A percentile compares a stretch with the other conserved stretches of the same genome.
These are phyloP conservation scores for Plestiodon gilberti DNA, from an alignment of 2,113 vertebrate species.

Conservation along the genomic window DNA sequence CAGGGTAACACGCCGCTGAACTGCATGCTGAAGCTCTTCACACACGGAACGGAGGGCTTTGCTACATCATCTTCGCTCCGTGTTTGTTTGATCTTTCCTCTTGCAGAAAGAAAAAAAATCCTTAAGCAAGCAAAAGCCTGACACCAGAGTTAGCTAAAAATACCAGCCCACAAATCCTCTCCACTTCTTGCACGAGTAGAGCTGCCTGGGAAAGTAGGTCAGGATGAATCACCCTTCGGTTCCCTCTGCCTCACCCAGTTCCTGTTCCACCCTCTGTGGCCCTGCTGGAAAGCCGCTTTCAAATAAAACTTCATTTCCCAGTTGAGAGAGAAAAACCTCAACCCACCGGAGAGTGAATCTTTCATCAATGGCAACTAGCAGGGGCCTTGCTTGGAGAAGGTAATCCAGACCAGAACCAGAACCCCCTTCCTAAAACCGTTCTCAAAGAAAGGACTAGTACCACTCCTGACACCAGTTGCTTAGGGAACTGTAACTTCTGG, in stretches of 20 bases:
- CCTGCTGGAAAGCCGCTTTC: not conserved
- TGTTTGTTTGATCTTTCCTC: not conserved
- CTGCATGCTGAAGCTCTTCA: not conserved
- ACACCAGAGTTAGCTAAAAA: not conserved
- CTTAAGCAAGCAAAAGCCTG: not conserved
- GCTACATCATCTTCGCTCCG: not conserved
- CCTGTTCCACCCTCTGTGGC: not conserved
- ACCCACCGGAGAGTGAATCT: too few species aligned
- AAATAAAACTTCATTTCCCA: not conserved
- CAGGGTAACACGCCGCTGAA: not conserved
- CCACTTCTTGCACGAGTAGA: not conserved
- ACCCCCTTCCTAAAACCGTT: too few species aligned
- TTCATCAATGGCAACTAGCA: too few species aligned
- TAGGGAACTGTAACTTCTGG: too few species aligned
- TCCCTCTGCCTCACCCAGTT: not conserved
- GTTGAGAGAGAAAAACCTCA: too few species aligned
- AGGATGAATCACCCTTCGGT: constrained; percentile 11
- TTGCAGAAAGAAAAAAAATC: not conserved
- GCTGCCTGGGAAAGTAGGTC: constrained; percentile 17
- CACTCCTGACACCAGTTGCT: too few species aligned
- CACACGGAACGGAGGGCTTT: not conserved
- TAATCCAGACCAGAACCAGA: too few species aligned
- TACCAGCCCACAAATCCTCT: not conserved
- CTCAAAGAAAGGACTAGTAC: too few species aligned
- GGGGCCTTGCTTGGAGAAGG: too few species aligned